A percentile compares a stretch with the other conserved stretches of the same genome.
Conservation (phyloP, 2,113 vertebrate species). For the Phyllostomus discolor region DNA sequence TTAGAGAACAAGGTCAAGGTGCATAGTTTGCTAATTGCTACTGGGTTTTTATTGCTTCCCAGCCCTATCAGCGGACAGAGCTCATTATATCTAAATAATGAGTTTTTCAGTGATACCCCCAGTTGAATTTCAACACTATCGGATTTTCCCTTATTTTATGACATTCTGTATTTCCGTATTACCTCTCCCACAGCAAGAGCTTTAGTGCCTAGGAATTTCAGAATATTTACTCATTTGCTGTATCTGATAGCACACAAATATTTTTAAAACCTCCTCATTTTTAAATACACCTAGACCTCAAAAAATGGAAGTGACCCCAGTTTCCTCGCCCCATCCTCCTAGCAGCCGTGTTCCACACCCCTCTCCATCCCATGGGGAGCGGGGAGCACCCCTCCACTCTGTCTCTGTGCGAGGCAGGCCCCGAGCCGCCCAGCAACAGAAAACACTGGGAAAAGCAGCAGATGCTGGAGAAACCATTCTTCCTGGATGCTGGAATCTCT, state of each 20-base stretch:
- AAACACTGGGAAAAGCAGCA: not conserved
- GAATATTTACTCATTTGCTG: not conserved
- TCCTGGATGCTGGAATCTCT: not conserved
- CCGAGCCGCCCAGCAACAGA: not conserved
- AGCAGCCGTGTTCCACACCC: not conserved
- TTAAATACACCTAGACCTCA: not conserved
- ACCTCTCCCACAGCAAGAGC: not conserved
- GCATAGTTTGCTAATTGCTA: not conserved
- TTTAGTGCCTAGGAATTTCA: not conserved
- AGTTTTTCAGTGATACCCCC: not conserved
- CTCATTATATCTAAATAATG: not conserved
- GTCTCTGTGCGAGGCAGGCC: not conserved
- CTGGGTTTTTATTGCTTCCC: not conserved
- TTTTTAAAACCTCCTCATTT: not conserved
- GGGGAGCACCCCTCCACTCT: not conserved
- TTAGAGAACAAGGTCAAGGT: not conserved
- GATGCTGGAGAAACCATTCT: not conserved
- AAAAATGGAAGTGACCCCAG: not conserved
- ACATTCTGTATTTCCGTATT: not conserved
- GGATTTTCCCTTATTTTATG: not conserved
- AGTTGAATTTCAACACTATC: not conserved
- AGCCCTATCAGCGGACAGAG: not conserved
- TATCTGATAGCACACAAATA: not conserved
- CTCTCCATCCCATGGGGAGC: rapidly evolving
- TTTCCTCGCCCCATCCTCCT: too few relatives aligned